Percentiles rank a stretch among this genome's conserved stretches.
Evolutionary conservation across 2,888 invertebrate genomes (phyloP).

Genomic region (Branchipolynoe longqiensis): DNA sequence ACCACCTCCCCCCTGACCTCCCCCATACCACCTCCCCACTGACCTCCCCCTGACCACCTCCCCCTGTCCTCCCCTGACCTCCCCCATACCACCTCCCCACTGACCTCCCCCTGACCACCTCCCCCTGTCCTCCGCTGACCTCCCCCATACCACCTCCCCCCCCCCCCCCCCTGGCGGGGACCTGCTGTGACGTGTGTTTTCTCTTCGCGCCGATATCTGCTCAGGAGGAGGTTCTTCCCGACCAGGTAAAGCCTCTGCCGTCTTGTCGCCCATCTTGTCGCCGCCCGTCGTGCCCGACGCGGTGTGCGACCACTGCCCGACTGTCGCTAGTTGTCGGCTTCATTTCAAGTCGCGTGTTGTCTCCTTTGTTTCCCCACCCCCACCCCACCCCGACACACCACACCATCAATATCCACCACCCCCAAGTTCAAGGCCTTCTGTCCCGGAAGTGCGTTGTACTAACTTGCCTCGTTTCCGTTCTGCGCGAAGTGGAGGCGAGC

Average conservation of each 20-base stretch:
- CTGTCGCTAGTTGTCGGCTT: too few species aligned
- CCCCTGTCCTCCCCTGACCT: neutral
- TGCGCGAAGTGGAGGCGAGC: too few species aligned
- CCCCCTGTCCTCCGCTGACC: neutral
- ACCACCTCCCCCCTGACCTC: neutral
- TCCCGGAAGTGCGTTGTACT: too few species aligned
- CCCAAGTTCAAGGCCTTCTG: too few species aligned
- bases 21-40: neutral
- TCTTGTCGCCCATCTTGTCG: neutral
- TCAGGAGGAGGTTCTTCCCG: slow-evolving; percentile 43
- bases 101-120: neutral
- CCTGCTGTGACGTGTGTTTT: neutral
- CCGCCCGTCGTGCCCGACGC: neutral
- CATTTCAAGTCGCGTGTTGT: neutral
- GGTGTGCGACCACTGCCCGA: neutral
- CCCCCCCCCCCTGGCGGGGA: neutral
- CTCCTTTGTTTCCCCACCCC: neutral
- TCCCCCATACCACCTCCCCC: too few species aligned
- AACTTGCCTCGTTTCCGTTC: too few species aligned
- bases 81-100: neutral
- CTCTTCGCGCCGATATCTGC: neutral
- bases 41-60: neutral
- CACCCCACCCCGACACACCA: too few species aligned
- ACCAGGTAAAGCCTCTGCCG: slow-evolving; percentile 25
- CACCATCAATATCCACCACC: too few species aligned